These are phyloP conservation scores for Homarus gammarus DNA, from an alignment of 2,888 invertebrate genomes.

Conservation along the genomic window DNA sequence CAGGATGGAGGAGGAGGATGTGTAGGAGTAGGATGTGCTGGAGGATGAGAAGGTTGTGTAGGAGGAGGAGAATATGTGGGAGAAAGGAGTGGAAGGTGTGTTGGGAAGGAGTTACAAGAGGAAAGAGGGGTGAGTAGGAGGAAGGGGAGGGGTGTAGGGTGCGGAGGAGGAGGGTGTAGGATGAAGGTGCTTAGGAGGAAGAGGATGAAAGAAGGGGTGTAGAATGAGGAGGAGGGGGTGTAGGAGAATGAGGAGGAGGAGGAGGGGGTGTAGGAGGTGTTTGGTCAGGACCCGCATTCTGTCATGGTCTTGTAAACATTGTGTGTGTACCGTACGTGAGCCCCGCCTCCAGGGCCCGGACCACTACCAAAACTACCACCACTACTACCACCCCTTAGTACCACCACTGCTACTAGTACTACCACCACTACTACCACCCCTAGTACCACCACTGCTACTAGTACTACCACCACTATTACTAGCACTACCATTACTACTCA, in stretches of 20 bases:
- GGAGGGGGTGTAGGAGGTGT: background rate
- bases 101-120: background rate
- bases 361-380: background rate
- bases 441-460: too few relatives aligned
- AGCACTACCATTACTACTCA: too few relatives aligned
- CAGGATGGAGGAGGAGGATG: background rate
- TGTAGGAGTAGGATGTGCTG: background rate
- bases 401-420: background rate
- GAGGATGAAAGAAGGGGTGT: background rate
- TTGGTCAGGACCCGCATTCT: conserved; percentile 40
- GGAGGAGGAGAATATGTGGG: background rate
- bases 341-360: background rate
- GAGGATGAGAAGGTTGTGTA: too few relatives aligned
- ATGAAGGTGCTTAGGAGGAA: background rate
- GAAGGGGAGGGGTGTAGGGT: background rate
- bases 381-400: background rate
- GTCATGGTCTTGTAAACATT: conserved; percentile 48
- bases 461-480: too few relatives aligned
- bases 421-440: background rate
- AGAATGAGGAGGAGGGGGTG: background rate
- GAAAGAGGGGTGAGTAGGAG: background rate
- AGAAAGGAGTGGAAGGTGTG: background rate
- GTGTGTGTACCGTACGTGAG: conserved; percentile 46
- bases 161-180: background rate
- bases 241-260: conserved; percentile 5